Percentiles rank a stretch among this genome's conserved stretches.
Evolutionary conservation across 2,888 invertebrate genomes (phyloP).

Genomic region (Scaptomyza cyrtandrae): DNA sequence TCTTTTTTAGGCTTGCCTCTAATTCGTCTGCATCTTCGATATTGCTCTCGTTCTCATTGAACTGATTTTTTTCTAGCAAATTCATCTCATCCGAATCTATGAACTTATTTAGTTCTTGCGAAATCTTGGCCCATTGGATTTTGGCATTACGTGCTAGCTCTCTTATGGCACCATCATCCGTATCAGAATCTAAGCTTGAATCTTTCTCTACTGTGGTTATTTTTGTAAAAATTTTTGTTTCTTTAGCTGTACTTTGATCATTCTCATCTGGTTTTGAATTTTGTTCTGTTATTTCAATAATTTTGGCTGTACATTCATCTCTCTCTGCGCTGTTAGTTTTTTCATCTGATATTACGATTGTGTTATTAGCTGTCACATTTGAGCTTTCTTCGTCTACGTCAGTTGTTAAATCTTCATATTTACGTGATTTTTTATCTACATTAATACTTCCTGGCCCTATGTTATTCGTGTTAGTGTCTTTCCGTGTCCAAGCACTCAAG

Average conservation of each 20-base stretch:
- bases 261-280: neutral
- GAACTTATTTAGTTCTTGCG: conserved; percentile 48
- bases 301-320: neutral
- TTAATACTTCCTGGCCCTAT: neutral
- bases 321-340: neutral
- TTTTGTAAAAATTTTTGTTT: neutral
- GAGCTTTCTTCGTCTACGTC: conserved; percentile 12
- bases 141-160: conserved; percentile 37
- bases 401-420: neutral
- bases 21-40: conserved; percentile 16
- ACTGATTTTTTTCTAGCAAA: conserved; percentile 26
- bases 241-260: neutral
- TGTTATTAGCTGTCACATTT: neutral
- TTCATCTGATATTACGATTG: neutral
- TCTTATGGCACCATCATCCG: conserved; percentile 13
- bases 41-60: conserved; percentile 29
- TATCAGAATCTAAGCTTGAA: conserved; percentile 11
- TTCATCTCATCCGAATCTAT: conserved; percentile 51
- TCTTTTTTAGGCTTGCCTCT: conserved; percentile 11
- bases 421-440: neutral
- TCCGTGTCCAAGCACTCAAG: conserved; percentile 21
- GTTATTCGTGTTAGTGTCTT: neutral
- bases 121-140: conserved; percentile 60
- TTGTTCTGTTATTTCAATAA: no score
- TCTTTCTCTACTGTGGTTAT: conserved; percentile 4